phyloP scores from a whole-genome alignment of 2,888 invertebrate genomes.

The Luffia ferchaultella region DNA sequence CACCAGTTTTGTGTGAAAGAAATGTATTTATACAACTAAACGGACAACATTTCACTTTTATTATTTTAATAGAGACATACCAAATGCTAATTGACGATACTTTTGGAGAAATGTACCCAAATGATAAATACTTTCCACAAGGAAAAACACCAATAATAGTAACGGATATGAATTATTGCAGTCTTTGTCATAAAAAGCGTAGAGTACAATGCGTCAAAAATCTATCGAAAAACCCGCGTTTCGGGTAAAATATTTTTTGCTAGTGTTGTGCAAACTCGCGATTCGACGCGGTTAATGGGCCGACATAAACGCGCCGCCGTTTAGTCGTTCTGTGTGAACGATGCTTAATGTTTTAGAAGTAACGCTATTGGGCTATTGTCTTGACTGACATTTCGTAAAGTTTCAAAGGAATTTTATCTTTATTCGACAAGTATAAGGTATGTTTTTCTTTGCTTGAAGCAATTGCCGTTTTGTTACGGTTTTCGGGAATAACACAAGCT shows the following conservation, averaged over 20 bases:
- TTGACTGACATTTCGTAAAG: neutral
- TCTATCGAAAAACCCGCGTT: conserved; percentile 47
- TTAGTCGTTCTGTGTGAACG: conserved; percentile 41
- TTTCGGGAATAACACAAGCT: too few species aligned
- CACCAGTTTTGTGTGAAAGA: too few species aligned
- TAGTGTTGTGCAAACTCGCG: conserved; percentile 55
- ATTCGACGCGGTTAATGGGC: conserved; percentile 60
- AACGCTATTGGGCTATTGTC: conserved; percentile 15
- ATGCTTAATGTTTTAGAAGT: conserved; percentile 58
- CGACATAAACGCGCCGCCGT: conserved; percentile 44
- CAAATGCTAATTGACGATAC: too few species aligned
- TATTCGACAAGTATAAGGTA: neutral
- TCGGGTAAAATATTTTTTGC: conserved; percentile 37
- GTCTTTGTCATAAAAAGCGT: conserved; percentile 25
- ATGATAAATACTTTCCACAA: conserved; percentile 63
- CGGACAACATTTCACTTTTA: too few species aligned
- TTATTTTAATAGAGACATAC: too few species aligned
- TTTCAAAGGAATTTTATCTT: neutral
- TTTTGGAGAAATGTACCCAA: too few species aligned
- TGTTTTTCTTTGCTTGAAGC: neutral
- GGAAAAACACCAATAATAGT: conserved; percentile 26
- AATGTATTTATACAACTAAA: too few species aligned
- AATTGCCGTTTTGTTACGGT: neutral
- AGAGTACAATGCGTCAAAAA: conserved; percentile 47
- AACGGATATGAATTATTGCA: conserved; percentile 29